phyloP scores from a whole-genome alignment of 2,888 invertebrate genomes.

The Sabatieria punctata region DNA sequence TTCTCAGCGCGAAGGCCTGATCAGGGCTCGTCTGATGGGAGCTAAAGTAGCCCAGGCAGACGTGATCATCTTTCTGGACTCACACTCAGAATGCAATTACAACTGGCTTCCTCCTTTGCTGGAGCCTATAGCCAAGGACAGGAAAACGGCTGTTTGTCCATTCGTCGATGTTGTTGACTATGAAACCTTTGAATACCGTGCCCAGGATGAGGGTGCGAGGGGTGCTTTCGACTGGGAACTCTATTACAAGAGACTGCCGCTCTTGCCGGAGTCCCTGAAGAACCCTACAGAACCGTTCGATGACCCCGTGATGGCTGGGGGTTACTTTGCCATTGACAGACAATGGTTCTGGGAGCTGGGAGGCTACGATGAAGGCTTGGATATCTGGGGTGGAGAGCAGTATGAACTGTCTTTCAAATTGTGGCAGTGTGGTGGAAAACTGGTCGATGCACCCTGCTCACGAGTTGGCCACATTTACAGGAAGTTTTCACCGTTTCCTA shows the following conservation, averaged over 20 bases:
- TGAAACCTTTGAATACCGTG: constrained; percentile 71
- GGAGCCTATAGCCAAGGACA: constrained; percentile 70
- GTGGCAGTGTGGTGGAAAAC: constrained; percentile 86
- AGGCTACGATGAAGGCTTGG: constrained; percentile 68
- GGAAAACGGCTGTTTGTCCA: constrained; percentile 71
- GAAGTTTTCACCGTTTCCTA: constrained; percentile 53
- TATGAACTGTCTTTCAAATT: constrained; percentile 88
- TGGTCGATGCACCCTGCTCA: constrained; percentile 80
- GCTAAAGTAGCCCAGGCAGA: constrained; percentile 6
- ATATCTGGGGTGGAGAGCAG: constrained; percentile 93
- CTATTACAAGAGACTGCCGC: constrained; percentile 70
- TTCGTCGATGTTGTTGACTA: constrained; percentile 71
- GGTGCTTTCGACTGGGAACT: constrained; percentile 90
- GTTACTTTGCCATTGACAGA: constrained; percentile 70
- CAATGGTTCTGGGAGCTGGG: constrained; percentile 84
- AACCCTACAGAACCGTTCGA: constrained; percentile 64
- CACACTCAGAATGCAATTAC: constrained; percentile 10
- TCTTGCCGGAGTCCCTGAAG: constrained; percentile 51
- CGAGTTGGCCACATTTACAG: constrained; percentile 58
- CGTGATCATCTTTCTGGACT: constrained; percentile 12
- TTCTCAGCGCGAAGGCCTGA: constrained; percentile 56
- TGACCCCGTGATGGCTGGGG: constrained; percentile 89
- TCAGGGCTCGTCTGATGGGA: constrained; percentile 63
- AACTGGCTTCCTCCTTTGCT: constrained; percentile 14
- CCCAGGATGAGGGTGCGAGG: constrained; percentile 73